Evolutionary conservation across 1,140 invertebrate genomes (phyloP), one percentile per base, ranked within the genome.

Genomic region (Akabosia matsudoensis): DNA sequence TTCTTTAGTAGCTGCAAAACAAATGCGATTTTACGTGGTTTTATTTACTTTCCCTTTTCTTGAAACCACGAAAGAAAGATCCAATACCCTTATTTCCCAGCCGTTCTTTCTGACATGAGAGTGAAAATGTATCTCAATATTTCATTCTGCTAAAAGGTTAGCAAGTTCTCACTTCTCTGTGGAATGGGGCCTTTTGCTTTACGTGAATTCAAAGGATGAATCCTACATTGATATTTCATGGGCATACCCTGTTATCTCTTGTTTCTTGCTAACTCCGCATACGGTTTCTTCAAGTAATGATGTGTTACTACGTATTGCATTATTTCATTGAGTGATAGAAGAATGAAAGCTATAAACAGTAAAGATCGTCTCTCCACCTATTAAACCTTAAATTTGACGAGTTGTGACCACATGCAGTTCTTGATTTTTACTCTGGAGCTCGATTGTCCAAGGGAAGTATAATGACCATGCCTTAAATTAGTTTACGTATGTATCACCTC

Each of bases 141-240:
- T 81, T 79, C 74, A 81, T 78, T 76, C 64, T 51, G n/a, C 74
- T 73, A 79, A 79, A 79, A 79, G 78, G 76, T 81, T 79, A 79
- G 80, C 78, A 81, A 79, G 74, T 81, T 79, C 80, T 78, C 78
- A 81, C 80, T 79, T 81, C 71, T n/a, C 56, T 72, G 61, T 56
- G 74, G 76, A 79, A 79, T 79, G 78, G 77, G n/a, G 78, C 33
- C 78, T 77, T 77, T 79, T 79, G 77, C 78, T 79, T 79, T 73
- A 79, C 77, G 78, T 77, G 78, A 77, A 77, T 51, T 74, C 79
- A 76, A 79, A 76, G 76, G 78, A 81, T 79, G 75, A 31, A 34
- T 76, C 77, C 76, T 72, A 76, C 73, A 76, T 79, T 61, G 73
- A 79, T 76, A 70, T 79, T 79, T 79, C 45, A 79, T 79, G 74